Conservation (phyloP, 2,113 vertebrate genomes). For the Antechinus stuartii region DNA sequence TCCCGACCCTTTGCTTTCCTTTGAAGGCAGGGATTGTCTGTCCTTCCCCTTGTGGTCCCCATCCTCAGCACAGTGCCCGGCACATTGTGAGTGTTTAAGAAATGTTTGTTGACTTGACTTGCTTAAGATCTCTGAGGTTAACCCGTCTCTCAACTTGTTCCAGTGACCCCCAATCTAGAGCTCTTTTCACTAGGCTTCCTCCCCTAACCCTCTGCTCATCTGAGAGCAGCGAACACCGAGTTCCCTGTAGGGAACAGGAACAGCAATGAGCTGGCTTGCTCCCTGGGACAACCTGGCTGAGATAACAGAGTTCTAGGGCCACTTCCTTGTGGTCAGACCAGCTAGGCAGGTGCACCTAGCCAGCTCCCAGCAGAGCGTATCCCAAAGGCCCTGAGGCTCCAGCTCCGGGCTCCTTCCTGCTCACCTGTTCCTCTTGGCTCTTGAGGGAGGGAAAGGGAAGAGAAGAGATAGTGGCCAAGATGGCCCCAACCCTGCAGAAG, state of each 20-base stretch:
- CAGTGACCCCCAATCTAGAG: not conserved
- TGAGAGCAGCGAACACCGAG: not conserved
- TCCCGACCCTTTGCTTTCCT: not conserved
- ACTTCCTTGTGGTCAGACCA: rapidly evolving
- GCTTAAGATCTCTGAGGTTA: not conserved
- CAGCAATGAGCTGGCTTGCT: not conserved
- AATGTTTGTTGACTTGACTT: not conserved
- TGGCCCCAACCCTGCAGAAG: too few species aligned
- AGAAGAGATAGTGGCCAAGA: too few species aligned
- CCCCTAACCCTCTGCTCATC: not conserved
- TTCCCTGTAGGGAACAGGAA: not conserved
- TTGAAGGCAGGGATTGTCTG: not conserved
- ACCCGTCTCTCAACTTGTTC: not conserved
- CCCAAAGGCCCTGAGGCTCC: not conserved
- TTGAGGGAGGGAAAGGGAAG: not conserved
- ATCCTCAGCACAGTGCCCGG: too few species aligned
- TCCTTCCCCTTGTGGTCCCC: too few species aligned
- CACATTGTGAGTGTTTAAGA: not conserved
- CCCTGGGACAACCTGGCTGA: not conserved
- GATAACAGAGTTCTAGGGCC: not conserved
- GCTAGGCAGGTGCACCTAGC: too few species aligned
- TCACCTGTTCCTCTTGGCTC: not conserved
- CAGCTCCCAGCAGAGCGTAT: not conserved
- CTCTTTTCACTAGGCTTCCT: not conserved
- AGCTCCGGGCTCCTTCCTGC: not conserved